phyloP scores from a whole-genome alignment of 2,888 invertebrate genomes.

The Malachius bipustulatus region DNA sequence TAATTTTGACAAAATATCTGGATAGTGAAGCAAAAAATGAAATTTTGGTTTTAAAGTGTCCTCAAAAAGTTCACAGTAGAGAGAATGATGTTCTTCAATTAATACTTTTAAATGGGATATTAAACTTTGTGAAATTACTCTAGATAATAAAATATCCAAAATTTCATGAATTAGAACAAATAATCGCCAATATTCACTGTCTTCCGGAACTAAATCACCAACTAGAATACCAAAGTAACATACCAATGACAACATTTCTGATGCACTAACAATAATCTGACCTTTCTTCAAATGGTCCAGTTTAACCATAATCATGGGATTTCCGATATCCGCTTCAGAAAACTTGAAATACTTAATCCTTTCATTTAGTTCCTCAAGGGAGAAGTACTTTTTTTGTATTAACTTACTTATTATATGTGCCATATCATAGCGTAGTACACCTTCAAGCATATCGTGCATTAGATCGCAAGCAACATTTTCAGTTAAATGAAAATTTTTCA shows the following conservation, averaged over 20 bases:
- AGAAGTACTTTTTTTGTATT: constrained; percentile 6
- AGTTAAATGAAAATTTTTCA: constrained; percentile 4
- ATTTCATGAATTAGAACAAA: constrained; percentile 7
- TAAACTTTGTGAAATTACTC: constrained; percentile 4
- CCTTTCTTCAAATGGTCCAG: constrained; percentile 4
- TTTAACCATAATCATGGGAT: constrained; percentile 7
- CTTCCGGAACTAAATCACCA: constrained; percentile 9
- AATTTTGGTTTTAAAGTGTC: constrained; percentile 4
- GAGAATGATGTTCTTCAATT: too few species aligned
- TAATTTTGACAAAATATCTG: constrained; percentile 7
- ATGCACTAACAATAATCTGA: constrained; percentile 5
- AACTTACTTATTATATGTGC: constrained; percentile 4
- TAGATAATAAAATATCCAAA: constrained; percentile 5
- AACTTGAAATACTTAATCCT: constrained; percentile 9
- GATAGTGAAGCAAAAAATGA: constrained; percentile 6
- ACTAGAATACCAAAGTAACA: constrained; percentile 7
- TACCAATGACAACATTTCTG: constrained; percentile 7
- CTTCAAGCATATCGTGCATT: constrained; percentile 8
- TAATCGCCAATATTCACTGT: constrained; percentile 5
- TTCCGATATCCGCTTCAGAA: constrained; percentile 7
- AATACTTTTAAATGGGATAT: background rate
- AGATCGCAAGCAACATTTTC: constrained; percentile 5
- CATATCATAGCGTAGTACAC: constrained; percentile 5
- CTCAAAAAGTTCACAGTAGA: too few species aligned
- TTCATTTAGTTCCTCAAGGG: constrained; percentile 5